Base-by-base conservation (phyloP, 2,113 vertebrate species). In the Sander lucioperca region DNA sequence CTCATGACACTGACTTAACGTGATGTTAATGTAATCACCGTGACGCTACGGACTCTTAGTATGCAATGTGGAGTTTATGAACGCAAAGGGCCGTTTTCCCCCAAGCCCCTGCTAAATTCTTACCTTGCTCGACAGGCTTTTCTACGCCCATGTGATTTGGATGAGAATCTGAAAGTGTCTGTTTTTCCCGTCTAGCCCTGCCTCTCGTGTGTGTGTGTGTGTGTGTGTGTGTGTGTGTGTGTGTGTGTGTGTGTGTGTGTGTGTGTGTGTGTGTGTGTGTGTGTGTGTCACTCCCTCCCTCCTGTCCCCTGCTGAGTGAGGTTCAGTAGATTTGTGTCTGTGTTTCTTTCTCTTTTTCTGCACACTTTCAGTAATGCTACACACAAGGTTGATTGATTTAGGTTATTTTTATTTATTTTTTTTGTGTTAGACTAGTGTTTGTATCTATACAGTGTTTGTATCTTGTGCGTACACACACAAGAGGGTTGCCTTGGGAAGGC, bases 31-130 rank as follows among this genome's bases (percentile, higher is more conserved):
- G 69, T 18, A 19, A 33, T 23, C 21, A 2, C 51, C 43, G 39
- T 19, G 59, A 70, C 48, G 0, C 23, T 39, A 11, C 30, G 16
- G 2, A 23, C 18, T 54, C 64, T 25, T 51, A 15, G 50, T 61
- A 56, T 23, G 45, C 59, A 75, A 50, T 58, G 12, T 48, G n/a
- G 36, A 48, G 70, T 61, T 47, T 33, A 11, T 15, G 10, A 66
- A 76, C 0, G 3, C 9, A 23, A 4, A 48, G 58, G n/a, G 69
- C 73, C 68, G 73, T 84, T 83, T 86, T 33, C 45, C 77, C 77
- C 18, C n/a, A 8, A 69, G 63, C 64, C n/a, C 30, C 5, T 77
- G 61, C 67, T 45, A 62, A 73, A 54, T 45, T 47, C 25, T 61
- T 68, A 80, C 45, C 67, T 69, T 21, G 53, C 56, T 64, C 73